A percentile compares a stretch with the other conserved stretches of the same genome.
Evolutionary conservation across 2,113 vertebrate species (phyloP).

Genomic region (Aramus guarauna): DNA sequence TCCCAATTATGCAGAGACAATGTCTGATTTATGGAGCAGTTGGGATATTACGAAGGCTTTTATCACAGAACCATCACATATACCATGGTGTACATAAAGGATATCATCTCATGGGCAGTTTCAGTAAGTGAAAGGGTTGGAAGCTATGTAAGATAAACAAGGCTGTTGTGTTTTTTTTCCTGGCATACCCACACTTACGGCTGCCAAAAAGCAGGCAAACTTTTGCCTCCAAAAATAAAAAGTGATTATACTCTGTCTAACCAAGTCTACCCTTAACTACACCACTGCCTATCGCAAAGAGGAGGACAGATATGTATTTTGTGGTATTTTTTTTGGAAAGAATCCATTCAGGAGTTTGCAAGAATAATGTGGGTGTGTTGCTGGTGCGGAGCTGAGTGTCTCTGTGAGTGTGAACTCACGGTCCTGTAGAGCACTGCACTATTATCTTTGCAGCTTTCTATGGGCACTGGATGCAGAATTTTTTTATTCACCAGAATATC

Average conservation of each 20-base stretch:
- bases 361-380: slow-evolving; percentile 27
- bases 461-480: background rate
- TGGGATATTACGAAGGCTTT: slow-evolving; percentile 48
- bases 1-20: slow-evolving; percentile 5
- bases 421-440: background rate
- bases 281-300: slow-evolving; percentile 50
- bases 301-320: slow-evolving; percentile 46
- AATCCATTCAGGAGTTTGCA: slow-evolving; percentile 48
- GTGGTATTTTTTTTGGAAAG: slow-evolving; percentile 69
- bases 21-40: background rate
- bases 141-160: slow-evolving; percentile 54
- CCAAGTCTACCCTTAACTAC: slow-evolving; percentile 56
- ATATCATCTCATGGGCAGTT: background rate
- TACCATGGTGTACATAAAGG: background rate
- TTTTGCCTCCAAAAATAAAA: slow-evolving; percentile 74
- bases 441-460: background rate
- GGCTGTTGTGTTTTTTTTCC: background rate
- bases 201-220: slow-evolving; percentile 61
- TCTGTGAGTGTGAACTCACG: background rate
- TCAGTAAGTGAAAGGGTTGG: slow-evolving; percentile 52
- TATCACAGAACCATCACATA: background rate
- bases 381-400: background rate
- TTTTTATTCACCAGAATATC: background rate
- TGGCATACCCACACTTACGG: slow-evolving; percentile 21
- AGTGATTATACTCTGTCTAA: slow-evolving; percentile 73